Conservation (phyloP, 2,797 vertebrate species). For the Lagocephalus sceleratus region DNA sequence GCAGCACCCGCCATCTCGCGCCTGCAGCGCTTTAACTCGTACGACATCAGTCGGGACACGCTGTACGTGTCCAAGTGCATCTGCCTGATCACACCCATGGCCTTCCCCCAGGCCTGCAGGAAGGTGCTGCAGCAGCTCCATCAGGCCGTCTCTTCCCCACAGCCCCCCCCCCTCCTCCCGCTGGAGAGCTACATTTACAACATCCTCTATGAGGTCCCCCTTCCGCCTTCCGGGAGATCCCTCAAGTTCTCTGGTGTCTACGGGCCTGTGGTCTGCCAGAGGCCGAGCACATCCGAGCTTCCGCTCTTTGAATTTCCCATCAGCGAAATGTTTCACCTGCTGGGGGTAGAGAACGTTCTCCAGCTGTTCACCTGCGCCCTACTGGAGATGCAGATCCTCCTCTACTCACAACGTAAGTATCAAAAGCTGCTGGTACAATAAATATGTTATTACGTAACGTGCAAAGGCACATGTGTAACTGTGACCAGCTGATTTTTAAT, state of each 20-base stretch:
- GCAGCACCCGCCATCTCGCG: conserved; percentile 86
- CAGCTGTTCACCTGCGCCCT: conserved; percentile 98
- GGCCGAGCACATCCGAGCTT: conserved; percentile 91
- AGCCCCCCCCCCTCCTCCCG: conserved; percentile 93
- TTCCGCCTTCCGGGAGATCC: conserved; percentile 91
- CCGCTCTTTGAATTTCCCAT: conserved; percentile 95
- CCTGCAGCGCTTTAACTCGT: conserved; percentile 96
- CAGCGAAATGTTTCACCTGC: conserved; percentile 88
- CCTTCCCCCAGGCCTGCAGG: conserved; percentile 92
- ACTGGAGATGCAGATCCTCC: conserved; percentile 97
- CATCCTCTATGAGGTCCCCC: conserved; percentile 95
- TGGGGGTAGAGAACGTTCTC: conserved; percentile 94
- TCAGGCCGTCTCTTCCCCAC: conserved; percentile 91
- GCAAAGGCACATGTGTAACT: too few relatives aligned
- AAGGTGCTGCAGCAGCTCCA: conserved; percentile 92
- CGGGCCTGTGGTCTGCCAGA: conserved; percentile 91
- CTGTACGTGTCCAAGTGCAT: conserved; percentile 98
- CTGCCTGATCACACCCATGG: conserved; percentile 96
- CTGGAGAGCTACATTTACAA: conserved; percentile 99
- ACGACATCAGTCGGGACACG: conserved; percentile 96
- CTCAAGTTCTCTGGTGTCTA: conserved; percentile 97
- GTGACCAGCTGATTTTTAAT: too few relatives aligned
- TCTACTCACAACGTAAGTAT: conserved; percentile 96
- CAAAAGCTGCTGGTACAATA: background rate
- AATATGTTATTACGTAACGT: background rate